Conservation (phyloP, 2,888 invertebrate genomes). For the Hemaris fuciformis region DNA sequence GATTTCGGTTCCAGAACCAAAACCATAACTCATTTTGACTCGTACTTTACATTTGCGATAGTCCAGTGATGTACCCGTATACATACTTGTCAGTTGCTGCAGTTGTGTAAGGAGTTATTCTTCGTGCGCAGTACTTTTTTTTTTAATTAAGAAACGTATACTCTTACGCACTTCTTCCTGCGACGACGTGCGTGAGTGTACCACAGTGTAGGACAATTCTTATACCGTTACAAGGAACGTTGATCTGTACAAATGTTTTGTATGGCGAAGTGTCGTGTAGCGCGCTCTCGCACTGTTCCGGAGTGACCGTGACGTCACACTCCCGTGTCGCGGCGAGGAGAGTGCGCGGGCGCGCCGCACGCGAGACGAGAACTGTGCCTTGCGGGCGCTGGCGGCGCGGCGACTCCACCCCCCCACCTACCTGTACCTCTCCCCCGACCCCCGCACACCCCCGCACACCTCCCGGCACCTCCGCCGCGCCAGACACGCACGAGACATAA, state of each 20-base stretch:
- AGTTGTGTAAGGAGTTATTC: neutral
- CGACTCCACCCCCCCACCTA: neutral
- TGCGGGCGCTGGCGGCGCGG: slow-evolving; percentile 43
- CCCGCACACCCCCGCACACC: slow-evolving; percentile 2
- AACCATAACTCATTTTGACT: neutral
- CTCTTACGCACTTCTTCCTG: neutral
- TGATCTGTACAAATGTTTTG: slow-evolving; percentile 10
- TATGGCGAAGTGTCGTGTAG: neutral
- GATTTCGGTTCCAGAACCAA: neutral
- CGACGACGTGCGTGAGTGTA: neutral
- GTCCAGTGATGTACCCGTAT: neutral
- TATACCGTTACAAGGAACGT: neutral
- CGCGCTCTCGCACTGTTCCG: neutral
- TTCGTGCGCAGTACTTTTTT: neutral
- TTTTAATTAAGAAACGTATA: neutral
- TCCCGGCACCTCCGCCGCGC: slow-evolving; percentile 25
- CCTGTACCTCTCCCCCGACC: slow-evolving; percentile 1
- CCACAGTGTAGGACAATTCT: neutral
- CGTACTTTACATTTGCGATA: neutral
- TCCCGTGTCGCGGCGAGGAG: too few relatives aligned
- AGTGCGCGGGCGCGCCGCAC: slow-evolving; percentile 13
- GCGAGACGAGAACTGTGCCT: slow-evolving; percentile 65
- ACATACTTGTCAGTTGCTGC: neutral
- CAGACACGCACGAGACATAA: slow-evolving; percentile 57
- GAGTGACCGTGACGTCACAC: neutral